Base-by-base conservation (phyloP, 2,888 invertebrate genomes). In the Cryptus viduatorius region DNA sequence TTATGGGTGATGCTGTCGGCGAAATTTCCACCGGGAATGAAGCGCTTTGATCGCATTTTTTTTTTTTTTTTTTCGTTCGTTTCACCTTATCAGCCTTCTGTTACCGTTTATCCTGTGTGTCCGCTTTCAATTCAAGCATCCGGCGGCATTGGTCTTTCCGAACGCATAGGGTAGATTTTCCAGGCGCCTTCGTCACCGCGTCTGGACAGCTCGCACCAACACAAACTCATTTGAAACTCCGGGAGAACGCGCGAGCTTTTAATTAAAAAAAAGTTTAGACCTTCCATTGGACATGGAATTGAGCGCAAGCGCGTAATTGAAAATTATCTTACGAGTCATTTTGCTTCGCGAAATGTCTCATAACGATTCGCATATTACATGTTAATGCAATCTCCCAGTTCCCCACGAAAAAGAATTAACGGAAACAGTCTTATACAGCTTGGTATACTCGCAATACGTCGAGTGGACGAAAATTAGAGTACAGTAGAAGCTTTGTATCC, bases 251-350 rank as follows among this genome's bases (percentile, higher is more conserved):
- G 24, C 12, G 83, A 86, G 82, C 81, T 87, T 90, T 90, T 92
- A 92, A 92, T 92, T 92, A 90, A 90, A 91, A 92, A 48, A 12
- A 92, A 91, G 89, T 92, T 92, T 88, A 88, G 89, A 87, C 88
- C 89, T 86, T 89, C 90, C 87, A 31, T 64, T 65, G 64, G 19
- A n/a, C 16, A 19, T 48, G 4, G 24, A 48, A 31, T 10, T 4
- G 3, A 14, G 29, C 14, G 42, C 4, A 48, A 65, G 37, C 12
- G 50, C 19, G 64, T 31, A 64, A 75, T 75, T 64, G 37, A 64
- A 50, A 65, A 65, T 65, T 64, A 48, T 37, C n/a, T 50, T 8
- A 37, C 64, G 31, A 14, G 10, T 44, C 16, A 3, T n/a, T 31
- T 16, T 14, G 12, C 16, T n/a, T 3, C 42, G 16, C 19, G 37